Conservation (phyloP, 2,797 vertebrate species). For the Ceryle rudis region DNA sequence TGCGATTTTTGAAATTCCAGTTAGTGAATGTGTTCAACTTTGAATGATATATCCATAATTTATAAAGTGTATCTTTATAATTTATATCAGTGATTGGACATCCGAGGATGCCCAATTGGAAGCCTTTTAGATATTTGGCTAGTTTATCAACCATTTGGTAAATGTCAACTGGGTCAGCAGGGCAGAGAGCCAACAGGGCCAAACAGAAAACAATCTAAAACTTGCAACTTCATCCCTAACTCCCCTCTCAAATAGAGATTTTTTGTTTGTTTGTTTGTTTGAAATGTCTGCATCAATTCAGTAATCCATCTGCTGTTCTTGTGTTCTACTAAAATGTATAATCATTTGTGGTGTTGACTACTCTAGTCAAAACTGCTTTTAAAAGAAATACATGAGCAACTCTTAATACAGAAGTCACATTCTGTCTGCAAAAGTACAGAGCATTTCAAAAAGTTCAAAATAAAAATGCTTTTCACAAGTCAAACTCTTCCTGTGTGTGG, state of each 20-base stretch:
- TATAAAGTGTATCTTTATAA: neutral
- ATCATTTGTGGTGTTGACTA: neutral
- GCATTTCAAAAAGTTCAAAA: neutral
- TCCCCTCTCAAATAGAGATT: neutral
- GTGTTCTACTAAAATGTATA: neutral
- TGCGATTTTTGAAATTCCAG: neutral
- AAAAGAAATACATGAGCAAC: conserved; percentile 1
- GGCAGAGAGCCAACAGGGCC: neutral
- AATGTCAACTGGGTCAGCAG: conserved; percentile 11
- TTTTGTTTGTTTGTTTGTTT: neutral
- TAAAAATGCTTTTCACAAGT: conserved; percentile 13
- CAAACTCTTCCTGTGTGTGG: neutral
- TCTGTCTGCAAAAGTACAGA: neutral
- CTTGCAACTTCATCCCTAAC: conserved; percentile 9
- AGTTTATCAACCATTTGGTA: conserved; percentile 14
- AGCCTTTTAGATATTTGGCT: conserved; percentile 7
- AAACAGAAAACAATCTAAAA: conserved; percentile 24
- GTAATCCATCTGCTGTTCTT: conserved; percentile 20
- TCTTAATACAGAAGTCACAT: conserved; percentile 27
- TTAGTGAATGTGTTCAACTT: neutral
- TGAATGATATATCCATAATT: neutral
- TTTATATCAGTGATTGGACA: neutral
- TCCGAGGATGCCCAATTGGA: neutral
- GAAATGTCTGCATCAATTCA: conserved; percentile 4
- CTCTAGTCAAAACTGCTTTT: neutral